Percentiles rank a stretch among this genome's conserved stretches.
These are phyloP conservation scores for Euphydryas editha DNA, from an alignment of 2,888 invertebrate species.

Conservation along the genomic window DNA sequence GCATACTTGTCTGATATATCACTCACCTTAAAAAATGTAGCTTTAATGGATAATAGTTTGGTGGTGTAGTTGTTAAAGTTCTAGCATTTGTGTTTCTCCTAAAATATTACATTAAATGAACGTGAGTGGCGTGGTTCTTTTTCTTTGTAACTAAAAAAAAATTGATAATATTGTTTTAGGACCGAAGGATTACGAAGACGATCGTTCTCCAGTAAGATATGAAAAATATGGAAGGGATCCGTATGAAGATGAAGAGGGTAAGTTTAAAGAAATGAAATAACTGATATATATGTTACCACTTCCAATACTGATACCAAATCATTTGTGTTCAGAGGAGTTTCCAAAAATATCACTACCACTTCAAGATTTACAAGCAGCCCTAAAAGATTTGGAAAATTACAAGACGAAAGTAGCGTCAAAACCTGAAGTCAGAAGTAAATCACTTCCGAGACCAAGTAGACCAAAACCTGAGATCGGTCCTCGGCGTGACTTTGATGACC, in stretches of 20 bases:
- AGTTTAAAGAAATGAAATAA: neutral
- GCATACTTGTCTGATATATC: too few relatives aligned
- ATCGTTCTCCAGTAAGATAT: slow-evolving; percentile 56
- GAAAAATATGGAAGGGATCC: slow-evolving; percentile 54
- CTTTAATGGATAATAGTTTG: too few relatives aligned
- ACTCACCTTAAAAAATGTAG: too few relatives aligned
- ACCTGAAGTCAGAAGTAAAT: slow-evolving; percentile 66
- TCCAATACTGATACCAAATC: neutral
- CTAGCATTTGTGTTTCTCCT: too few relatives aligned
- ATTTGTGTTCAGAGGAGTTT: slow-evolving; percentile 60
- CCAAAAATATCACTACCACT: slow-evolving; percentile 76
- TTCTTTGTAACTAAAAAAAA: neutral
- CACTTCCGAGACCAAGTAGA: slow-evolving; percentile 68
- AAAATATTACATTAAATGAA: too few relatives aligned
- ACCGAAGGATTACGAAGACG: slow-evolving; percentile 60
- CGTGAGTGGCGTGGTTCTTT: neutral
- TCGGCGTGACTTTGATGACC: slow-evolving; percentile 62
- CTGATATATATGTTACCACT: neutral
- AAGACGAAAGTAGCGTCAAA: slow-evolving; percentile 63
- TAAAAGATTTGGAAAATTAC: slow-evolving; percentile 70
- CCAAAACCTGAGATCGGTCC: slow-evolving; percentile 64
- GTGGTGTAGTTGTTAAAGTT: too few relatives aligned
- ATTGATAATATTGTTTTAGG: slow-evolving; percentile 43
- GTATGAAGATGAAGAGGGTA: slow-evolving; percentile 64
- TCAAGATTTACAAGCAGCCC: slow-evolving; percentile 74